Evolutionary conservation across 2,888 invertebrate species (phyloP).

Genomic region (Geotrupes spiniger): DNA sequence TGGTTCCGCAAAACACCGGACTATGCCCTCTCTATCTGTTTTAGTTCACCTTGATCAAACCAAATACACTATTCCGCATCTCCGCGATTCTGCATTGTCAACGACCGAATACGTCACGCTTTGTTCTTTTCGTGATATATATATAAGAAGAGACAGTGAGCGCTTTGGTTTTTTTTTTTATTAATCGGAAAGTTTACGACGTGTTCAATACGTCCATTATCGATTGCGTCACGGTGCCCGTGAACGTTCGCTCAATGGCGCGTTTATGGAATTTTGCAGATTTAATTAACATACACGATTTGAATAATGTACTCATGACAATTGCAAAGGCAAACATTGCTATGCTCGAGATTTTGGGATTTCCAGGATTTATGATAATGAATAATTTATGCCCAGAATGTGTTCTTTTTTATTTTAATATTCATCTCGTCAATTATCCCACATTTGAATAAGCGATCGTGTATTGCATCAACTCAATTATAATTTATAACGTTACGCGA

Average conservation of each 20-base stretch:
- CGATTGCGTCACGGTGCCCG: conserved; percentile 26
- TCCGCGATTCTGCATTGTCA: conserved; percentile 32
- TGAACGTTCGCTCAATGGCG: conserved; percentile 1
- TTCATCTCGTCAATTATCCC: too few relatives aligned
- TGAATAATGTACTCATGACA: conserved; percentile 16
- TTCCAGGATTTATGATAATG: conserved; percentile 12
- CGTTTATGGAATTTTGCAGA: conserved; percentile 1
- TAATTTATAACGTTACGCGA: too few relatives aligned
- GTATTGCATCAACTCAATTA: too few relatives aligned
- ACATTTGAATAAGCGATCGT: too few relatives aligned
- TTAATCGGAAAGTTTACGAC: conserved; percentile 30
- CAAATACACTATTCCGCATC: conserved; percentile 24
- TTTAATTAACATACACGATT: conserved; percentile 10
- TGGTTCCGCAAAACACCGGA: conserved; percentile 24
- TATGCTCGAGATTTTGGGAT: conserved; percentile 10
- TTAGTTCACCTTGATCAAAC: conserved; percentile 39
- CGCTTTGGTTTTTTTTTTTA: conserved; percentile 21
- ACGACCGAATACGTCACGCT: conserved; percentile 33
- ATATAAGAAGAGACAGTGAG: not conserved
- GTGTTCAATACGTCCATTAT: conserved; percentile 15
- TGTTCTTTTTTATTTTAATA: too few relatives aligned
- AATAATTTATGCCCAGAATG: conserved; percentile 4
- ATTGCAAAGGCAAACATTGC: conserved; percentile 12
- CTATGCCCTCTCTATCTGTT: conserved; percentile 39
- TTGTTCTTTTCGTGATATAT: conserved; percentile 28